phyloP scores from a whole-genome alignment of 2,797 vertebrate species.

The Megaceryle alcyon region DNA sequence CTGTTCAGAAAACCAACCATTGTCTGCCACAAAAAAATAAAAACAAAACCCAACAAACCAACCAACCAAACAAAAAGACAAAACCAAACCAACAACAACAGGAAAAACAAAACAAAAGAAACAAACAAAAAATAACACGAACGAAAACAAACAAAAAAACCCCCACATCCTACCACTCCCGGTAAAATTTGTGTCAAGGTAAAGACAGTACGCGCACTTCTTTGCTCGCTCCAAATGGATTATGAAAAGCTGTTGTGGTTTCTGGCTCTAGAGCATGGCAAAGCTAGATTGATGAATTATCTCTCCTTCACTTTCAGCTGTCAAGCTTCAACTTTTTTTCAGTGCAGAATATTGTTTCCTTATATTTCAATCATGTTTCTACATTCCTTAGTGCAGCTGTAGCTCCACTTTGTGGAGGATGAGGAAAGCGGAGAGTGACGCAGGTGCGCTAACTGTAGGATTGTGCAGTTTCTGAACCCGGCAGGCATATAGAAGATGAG shows the following conservation, averaged over 20 bases:
- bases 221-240: conserved; percentile 45
- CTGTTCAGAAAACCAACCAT: conserved; percentile 4
- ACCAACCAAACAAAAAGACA: too few relatives aligned
- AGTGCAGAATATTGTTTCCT: conserved; percentile 40
- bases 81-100: too few relatives aligned
- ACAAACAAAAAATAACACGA: neutral
- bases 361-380: neutral
- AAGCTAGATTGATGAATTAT: conserved; percentile 52
- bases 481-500: neutral
- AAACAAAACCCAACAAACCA: neutral
- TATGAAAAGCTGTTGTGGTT: conserved; percentile 60
- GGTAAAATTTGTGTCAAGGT: neutral
- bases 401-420: conserved; percentile 82
- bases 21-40: neutral
- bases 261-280: conserved; percentile 35
- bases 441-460: neutral
- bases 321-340: conserved; percentile 57
- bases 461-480: neutral
- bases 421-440: neutral
- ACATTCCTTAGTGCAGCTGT: conserved; percentile 48
- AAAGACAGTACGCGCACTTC: neutral
- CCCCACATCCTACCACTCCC: neutral
- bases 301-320: conserved; percentile 46
- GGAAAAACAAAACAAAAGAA: too few relatives aligned
- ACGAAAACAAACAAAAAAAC: too few relatives aligned